Base-by-base conservation (phyloP, 2,888 invertebrate species). In the Craniophora ligustri region DNA sequence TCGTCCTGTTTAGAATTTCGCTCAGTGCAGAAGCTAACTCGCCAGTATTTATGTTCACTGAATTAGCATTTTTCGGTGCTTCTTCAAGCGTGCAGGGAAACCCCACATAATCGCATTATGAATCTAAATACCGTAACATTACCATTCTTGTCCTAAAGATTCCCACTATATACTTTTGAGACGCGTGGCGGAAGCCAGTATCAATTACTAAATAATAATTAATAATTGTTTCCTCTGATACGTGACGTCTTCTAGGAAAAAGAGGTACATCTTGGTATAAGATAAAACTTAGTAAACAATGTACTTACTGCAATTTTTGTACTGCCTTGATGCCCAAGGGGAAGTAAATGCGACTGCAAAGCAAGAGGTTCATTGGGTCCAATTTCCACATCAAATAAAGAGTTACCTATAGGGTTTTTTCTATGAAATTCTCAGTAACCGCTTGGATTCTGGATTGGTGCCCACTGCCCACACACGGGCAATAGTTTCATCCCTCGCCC, bases 1-100 rank as follows among this genome's bases (percentile, higher is more conserved):
- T 47, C 50, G n/a, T 18, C 32, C 67, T 64, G 45, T 34, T 67
- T 64, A 60, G 60, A 64, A 64, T 64, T 67, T 64, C 53, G 41
- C 53, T 53, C 67, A 45, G 53, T 41, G 48, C 36, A 64, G 35
- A 41, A 32, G 49, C 38, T 42, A 21, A 53, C 45, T 45, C 49
- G 46, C 67, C 38, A 35, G 51, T 61, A 61, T 41, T 54, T 60
- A 46, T 45, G 41, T 46, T 15, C 19, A 31, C 18, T 23, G 38
- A 10, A 67, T 64, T 67, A 48, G 49, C 49, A 64, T 67, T 45
- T 54, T 41, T 15, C 35, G 35, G 45, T 54, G 55, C 16, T 45
- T 35, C 58, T 13, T 48, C 34, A 16, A 57, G 44, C 59, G 46
- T 62, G 48, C 46, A 36, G 71, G 68, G 49, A 66, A 70, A 62